Conservation (phyloP, 2,113 vertebrate genomes). For the Pipa parva region DNA sequence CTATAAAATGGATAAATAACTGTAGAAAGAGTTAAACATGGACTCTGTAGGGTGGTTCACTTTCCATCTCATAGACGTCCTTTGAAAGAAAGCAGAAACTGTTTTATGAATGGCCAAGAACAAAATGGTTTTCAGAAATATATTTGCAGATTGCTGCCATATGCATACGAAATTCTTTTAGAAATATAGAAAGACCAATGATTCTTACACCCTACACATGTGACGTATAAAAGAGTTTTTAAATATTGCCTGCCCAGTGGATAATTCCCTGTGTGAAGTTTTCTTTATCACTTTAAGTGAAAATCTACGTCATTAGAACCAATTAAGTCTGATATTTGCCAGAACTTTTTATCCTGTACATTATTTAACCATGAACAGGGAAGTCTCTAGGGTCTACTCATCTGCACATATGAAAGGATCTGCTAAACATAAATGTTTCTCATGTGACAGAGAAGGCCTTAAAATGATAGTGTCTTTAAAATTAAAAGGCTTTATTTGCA, state of each 20-base stretch:
- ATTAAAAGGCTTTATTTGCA: too few species aligned
- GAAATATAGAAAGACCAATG: background rate
- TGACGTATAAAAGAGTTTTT: background rate
- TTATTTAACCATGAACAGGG: slow-evolving; percentile 19
- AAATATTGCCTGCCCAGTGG: slow-evolving; percentile 3
- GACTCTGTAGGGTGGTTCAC: background rate
- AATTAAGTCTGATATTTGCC: slow-evolving; percentile 34
- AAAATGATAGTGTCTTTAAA: too few species aligned
- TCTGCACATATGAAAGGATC: slow-evolving; percentile 6
- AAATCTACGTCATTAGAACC: slow-evolving; percentile 27
- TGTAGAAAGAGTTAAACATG: too few species aligned
- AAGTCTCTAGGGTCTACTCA: slow-evolving; percentile 22
- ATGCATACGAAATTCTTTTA: background rate
- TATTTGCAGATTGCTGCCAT: background rate
- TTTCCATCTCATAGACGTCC: background rate
- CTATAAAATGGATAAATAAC: too few species aligned
- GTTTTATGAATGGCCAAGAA: background rate
- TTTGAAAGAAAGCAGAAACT: slow-evolving; percentile 4
- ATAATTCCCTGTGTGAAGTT: slow-evolving; percentile 12
- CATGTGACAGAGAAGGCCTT: slow-evolving; percentile 14
- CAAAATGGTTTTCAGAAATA: background rate
- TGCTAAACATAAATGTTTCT: slow-evolving; percentile 17
- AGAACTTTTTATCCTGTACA: slow-evolving; percentile 26
- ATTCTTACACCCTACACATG: background rate
- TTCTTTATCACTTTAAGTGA: slow-evolving; percentile 9